Evolutionary conservation across 2,888 invertebrate genomes (phyloP), one percentile per base, ranked within the genome.

Genomic region (Sesia bembeciformis): DNA sequence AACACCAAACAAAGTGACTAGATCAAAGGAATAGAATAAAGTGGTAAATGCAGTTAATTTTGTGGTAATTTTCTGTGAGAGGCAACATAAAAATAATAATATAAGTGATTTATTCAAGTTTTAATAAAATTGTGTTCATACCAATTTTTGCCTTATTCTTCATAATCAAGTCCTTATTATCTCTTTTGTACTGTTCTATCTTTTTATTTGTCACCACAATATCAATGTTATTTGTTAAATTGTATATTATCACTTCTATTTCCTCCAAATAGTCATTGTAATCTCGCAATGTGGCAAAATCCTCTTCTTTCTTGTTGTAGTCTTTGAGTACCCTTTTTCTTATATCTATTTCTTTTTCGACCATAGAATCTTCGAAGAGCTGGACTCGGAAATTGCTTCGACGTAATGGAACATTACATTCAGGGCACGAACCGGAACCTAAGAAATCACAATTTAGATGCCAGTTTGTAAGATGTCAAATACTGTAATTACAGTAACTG

Each of bases 291-390:
- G 93, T 90, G 0, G 86, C 76, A 77, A 99, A 99, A 80, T 99
- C 99, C 62, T 97, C 97, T 76, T 98, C 97, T 72, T 95, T 97
- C 73, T 98, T 97, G 74, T 98, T 98, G 73, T 95, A 99, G 80
- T 98, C 97, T 64, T 94, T 92, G 6, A 98, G 84, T 39, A 99
- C 93, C 63, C 95, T 91, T 74, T 95, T 95, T 40, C 99, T 90
- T 59, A 99, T 97, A 72, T 98, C 98, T 5, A 98, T 95, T 90
- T 99, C 99, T 78, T 98, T 98, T 81, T 99, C 99, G 0, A 99
- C 96, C 86, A 92, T 92, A 0, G 98, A 92, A 88, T 99, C 98
- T 89, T 99, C 99, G 75, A 99, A 99, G 23, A 98, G 88, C 74
- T 99, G 99, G 4, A 98, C 93, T 54, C 99, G 92, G 76, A 97